These are phyloP conservation scores for Plutomurus gul DNA, from an alignment of 1,140 invertebrate genomes.

Conservation along the genomic window DNA sequence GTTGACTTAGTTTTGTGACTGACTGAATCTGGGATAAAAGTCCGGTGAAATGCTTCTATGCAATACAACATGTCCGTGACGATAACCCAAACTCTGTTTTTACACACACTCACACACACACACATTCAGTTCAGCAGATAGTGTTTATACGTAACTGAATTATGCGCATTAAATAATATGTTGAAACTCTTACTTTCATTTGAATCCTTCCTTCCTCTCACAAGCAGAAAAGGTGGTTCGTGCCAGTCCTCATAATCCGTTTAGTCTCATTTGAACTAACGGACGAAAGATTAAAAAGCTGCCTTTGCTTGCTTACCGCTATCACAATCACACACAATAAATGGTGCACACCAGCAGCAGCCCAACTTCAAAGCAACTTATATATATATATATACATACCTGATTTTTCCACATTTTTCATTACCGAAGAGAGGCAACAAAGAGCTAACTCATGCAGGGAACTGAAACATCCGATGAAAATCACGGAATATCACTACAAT, in stretches of 20 bases:
- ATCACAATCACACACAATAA: not conserved
- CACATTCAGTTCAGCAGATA: not conserved
- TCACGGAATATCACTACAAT: conserved; percentile 26
- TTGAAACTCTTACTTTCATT: not conserved
- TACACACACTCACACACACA: too few relatives aligned
- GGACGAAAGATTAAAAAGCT: conserved; percentile 14
- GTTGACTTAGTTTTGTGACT: not conserved
- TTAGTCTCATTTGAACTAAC: conserved; percentile 8
- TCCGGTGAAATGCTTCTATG: not conserved
- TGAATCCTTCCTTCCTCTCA: conserved; percentile 12
- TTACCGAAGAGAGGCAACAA: not conserved
- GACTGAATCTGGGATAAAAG: not conserved
- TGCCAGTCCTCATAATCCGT: conserved; percentile 17
- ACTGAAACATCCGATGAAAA: conserved; percentile 24
- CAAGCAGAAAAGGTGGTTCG: not conserved
- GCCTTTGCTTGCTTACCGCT: not conserved
- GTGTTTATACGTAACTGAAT: not conserved
- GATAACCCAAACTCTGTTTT: not conserved
- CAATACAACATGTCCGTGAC: not conserved
- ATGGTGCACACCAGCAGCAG: too few relatives aligned
- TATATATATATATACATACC: too few relatives aligned
- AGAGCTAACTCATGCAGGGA: not conserved
- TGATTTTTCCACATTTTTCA: not conserved
- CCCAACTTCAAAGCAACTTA: too few relatives aligned
- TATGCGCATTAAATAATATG: not conserved